A percentile compares a stretch with the other conserved stretches of the same genome.
phyloP scores from a whole-genome alignment of 2,797 vertebrate genomes.

The Halcyon leucocephala region DNA sequence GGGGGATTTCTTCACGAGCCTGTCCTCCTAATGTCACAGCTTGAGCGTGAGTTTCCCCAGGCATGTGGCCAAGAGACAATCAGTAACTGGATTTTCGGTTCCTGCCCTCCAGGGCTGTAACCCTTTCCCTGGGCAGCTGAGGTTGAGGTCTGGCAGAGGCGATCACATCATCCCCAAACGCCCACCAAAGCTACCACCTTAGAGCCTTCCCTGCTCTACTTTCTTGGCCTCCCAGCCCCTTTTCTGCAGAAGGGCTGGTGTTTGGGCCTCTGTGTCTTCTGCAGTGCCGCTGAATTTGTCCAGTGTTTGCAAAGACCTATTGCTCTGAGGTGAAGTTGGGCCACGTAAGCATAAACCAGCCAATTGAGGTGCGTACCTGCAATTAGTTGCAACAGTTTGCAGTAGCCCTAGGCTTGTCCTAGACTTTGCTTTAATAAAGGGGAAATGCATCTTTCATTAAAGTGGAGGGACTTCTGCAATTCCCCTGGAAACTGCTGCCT shows the following conservation, averaged over 20 bases:
- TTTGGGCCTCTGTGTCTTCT: neutral
- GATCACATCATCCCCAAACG: neutral
- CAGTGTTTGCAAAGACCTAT: neutral
- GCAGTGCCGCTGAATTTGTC: neutral
- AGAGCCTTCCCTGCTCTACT: neutral
- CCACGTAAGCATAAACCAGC: neutral
- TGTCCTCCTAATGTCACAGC: neutral
- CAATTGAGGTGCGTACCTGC: neutral
- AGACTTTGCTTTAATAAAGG: neutral
- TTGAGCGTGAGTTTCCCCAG: neutral
- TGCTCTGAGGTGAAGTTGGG: neutral
- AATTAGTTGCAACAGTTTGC: neutral
- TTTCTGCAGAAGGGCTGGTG: neutral
- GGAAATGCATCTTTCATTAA: neutral
- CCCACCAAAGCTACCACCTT: fast-evolving
- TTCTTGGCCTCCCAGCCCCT: neutral
- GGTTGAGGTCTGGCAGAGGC: neutral
- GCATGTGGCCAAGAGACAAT: neutral
- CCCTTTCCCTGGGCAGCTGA: neutral
- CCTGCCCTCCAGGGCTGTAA: neutral
- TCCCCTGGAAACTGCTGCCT: neutral
- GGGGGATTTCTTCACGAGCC: neutral
- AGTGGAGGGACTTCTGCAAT: neutral
- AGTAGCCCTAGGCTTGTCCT: neutral
- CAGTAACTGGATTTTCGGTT: neutral